Conservation (phyloP, 30 jellyfish, hydroid and myxozoan species). For the Nemopilema nomurai region DNA sequence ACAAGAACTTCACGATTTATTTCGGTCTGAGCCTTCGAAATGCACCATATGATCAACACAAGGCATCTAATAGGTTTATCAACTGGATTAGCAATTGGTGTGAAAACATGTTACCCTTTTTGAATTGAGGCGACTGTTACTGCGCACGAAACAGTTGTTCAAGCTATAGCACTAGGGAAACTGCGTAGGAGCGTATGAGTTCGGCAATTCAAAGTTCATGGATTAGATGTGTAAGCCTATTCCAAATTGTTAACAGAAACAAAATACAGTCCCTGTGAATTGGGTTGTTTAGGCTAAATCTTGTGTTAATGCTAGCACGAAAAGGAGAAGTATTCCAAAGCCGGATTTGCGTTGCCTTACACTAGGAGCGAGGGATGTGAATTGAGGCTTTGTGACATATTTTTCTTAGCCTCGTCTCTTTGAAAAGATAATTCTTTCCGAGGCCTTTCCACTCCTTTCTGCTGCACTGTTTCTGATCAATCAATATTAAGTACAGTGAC, state of each 20-base stretch:
- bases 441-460: constrained; percentile 34
- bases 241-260: constrained; percentile 74
- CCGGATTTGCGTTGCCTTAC: constrained; percentile 61
- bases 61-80: too few species aligned
- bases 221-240: constrained; percentile 65
- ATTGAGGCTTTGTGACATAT: constrained; percentile 15
- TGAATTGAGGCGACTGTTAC: too few species aligned
- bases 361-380: constrained; percentile 38
- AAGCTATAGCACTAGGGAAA: not conserved
- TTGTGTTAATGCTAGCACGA: constrained; percentile 68
- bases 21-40: too few species aligned
- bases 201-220: constrained; percentile 61
- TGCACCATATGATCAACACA: too few species aligned
- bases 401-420: constrained; percentile 36
- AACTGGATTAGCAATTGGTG: too few species aligned
- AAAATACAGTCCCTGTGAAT: constrained; percentile 61
- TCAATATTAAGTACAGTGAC: not conserved
- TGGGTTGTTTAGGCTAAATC: constrained; percentile 73
- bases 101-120: too few species aligned
- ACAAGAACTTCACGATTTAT: too few species aligned
- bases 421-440: constrained; percentile 48
- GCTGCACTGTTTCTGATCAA: constrained; percentile 28
- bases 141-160: too few species aligned
- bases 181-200: constrained; percentile 36
- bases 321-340: constrained; percentile 57